A percentile compares a stretch with the other conserved stretches of the same genome.
Evolutionary conservation across 2,888 invertebrate species (phyloP).

Genomic region (Pollenia griseotomentosa): DNA sequence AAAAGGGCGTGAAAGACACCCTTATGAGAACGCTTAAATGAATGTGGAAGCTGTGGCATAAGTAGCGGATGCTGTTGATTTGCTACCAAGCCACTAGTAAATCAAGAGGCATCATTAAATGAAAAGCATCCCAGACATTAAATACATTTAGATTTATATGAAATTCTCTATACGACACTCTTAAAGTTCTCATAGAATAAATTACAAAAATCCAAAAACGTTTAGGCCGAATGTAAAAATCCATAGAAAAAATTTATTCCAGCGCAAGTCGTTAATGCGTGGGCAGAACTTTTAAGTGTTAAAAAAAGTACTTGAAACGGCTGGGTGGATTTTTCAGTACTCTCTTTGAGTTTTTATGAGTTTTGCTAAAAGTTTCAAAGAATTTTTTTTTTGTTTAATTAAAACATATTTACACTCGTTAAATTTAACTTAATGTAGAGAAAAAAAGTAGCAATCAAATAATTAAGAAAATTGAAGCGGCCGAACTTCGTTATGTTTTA

Average conservation of each 20-base stretch:
- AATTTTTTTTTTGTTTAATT: no score
- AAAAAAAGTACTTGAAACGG: not conserved
- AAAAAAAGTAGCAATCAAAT: no score
- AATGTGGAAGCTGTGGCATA: constrained; percentile 10
- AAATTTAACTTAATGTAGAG: no score
- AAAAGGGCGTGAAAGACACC: no score
- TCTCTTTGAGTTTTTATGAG: not conserved
- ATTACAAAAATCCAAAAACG: not conserved
- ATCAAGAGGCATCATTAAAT: constrained; percentile 63
- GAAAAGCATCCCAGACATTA: constrained; percentile 51
- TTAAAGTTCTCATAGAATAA: constrained; percentile 44
- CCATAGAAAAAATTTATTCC: constrained; percentile 1
- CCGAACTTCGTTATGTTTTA: no score
- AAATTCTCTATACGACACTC: constrained; percentile 13
- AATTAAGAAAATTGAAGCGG: no score
- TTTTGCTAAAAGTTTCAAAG: not conserved
- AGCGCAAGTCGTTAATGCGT: not conserved
- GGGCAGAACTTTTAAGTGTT: not conserved
- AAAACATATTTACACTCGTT: no score
- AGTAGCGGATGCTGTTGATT: constrained; percentile 71
- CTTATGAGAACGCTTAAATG: not conserved
- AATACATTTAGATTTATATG: constrained; percentile 52
- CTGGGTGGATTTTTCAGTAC: not conserved
- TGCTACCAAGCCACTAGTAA: constrained; percentile 46
- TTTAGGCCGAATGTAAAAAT: not conserved